A percentile compares a stretch with the other conserved stretches of the same genome.
phyloP scores from a whole-genome alignment of 2,113 vertebrate species.

The Azemiops feae region DNA sequence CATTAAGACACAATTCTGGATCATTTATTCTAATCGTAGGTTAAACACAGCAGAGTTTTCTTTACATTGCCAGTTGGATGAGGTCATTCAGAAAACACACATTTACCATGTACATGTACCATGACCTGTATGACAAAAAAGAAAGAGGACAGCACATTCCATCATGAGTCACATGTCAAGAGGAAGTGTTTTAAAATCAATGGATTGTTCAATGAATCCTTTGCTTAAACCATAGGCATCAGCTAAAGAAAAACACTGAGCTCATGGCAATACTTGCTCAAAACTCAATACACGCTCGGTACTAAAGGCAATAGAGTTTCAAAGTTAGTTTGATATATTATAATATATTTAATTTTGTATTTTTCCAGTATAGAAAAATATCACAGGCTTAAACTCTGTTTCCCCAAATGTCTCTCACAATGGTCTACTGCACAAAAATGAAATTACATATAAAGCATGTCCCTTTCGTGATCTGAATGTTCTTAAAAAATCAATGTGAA shows the following conservation, averaged over 20 bases:
- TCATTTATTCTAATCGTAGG: neutral
- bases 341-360: neutral
- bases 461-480: neutral
- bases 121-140: neutral
- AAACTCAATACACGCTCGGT: neutral
- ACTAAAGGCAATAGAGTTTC: neutral
- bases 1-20: neutral
- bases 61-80: neutral
- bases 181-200: neutral
- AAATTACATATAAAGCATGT: neutral
- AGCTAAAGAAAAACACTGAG: neutral
- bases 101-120: neutral
- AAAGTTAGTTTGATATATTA: neutral
- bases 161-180: neutral
- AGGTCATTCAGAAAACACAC: neutral
- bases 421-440: neutral
- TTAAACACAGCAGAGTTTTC: neutral
- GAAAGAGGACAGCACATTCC: neutral
- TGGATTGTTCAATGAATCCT: neutral
- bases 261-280: neutral
- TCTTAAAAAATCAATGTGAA: slow-evolving; percentile 11
- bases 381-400: neutral
- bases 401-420: neutral
- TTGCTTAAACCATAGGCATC: neutral
- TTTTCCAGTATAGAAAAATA: neutral